Evolutionary conservation across 2,113 vertebrate genomes (phyloP), one percentile per base, ranked within the genome.

Genomic region (Cottus gobio): DNA sequence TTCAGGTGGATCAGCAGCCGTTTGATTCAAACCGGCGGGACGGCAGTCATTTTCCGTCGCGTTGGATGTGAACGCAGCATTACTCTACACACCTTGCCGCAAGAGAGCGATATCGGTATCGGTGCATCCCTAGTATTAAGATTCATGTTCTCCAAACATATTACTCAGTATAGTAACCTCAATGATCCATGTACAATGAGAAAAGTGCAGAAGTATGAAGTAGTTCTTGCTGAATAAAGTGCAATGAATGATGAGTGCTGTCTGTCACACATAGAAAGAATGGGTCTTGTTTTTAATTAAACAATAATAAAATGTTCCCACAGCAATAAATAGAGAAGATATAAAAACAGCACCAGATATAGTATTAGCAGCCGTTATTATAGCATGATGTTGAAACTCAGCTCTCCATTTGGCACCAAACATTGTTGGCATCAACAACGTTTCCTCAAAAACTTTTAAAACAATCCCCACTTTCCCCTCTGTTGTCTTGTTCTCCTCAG

Each of bases 401-500:
- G 0, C 24, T 28, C 13, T 72, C 0, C 1, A 20, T 11, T 12
- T 66, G 42, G 3, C 26, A 46, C 3, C 50, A 76, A 79, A 26
- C 5, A 18, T n/a, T 28, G 8, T n/a, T 62, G 22, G 34, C 22
- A 28, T 18, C 18, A 70, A 64, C 57, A 64, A 30, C 60, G 39
- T 63, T 64, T 20, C 31, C 83, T 56, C 72, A 87, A 67, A 52
- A n/a, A 52, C 24, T 1, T 46, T 67, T 61, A 7, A 36, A 85
- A 61, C 70, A 86, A 67, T 39, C 31, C 7, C 7, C 15, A 70
- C 48, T 81, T 84, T 77, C 24, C 57, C 61, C 26, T 78, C 60
- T 31, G 65, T 83, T 79, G 39, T 79, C 39, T 69, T 73, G 77
- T 60, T 79, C 80, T 81, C 44, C 31, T 79, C 46, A 66, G 68